These are phyloP conservation scores for Drosophila greeni DNA, from an alignment of 2,888 invertebrate species.

Conservation along the genomic window DNA sequence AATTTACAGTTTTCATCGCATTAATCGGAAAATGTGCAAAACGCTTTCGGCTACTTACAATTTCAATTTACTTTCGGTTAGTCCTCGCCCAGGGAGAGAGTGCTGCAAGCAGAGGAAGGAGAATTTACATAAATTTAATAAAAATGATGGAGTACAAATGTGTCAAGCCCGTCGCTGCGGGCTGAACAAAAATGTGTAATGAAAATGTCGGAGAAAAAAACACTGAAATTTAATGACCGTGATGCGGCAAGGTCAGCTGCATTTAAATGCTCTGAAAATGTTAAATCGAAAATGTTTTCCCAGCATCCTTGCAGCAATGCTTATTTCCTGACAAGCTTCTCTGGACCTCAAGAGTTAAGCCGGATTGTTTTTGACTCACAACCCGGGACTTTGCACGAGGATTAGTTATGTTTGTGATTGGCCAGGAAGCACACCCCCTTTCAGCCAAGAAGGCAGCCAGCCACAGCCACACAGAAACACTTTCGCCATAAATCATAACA, in stretches of 20 bases:
- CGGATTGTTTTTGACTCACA: slow-evolving; percentile 6
- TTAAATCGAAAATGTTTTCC: neutral
- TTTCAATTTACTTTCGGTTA: slow-evolving; percentile 51
- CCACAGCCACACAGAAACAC: slow-evolving; percentile 16
- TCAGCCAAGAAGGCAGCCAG: slow-evolving; percentile 39
- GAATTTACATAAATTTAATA: slow-evolving; percentile 36
- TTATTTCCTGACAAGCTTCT: slow-evolving; percentile 1
- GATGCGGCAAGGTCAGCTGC: slow-evolving; percentile 3
- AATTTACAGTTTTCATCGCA: slow-evolving; percentile 41
- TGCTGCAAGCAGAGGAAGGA: slow-evolving; percentile 29
- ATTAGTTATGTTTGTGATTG: slow-evolving; percentile 33
- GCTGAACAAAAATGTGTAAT: slow-evolving; percentile 17
- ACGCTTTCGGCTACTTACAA: slow-evolving; percentile 41
- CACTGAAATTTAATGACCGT: slow-evolving; percentile 6
- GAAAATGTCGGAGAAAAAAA: slow-evolving; percentile 6
- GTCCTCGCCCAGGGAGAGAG: slow-evolving; percentile 12
- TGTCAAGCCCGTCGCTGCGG: slow-evolving; percentile 16
- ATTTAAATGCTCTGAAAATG: slow-evolving; percentile 9
- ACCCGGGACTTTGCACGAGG: slow-evolving; percentile 1
- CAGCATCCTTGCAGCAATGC: neutral
- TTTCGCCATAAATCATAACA: slow-evolving; percentile 56
- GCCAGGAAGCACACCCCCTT: slow-evolving; percentile 48
- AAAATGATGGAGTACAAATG: slow-evolving; percentile 25
- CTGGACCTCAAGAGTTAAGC: neutral
- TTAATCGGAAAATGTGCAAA: slow-evolving; percentile 48